Evolutionary conservation across 2,888 invertebrate genomes (phyloP), one percentile per base, ranked within the genome.

Genomic region (Watsonalla cultraria): DNA sequence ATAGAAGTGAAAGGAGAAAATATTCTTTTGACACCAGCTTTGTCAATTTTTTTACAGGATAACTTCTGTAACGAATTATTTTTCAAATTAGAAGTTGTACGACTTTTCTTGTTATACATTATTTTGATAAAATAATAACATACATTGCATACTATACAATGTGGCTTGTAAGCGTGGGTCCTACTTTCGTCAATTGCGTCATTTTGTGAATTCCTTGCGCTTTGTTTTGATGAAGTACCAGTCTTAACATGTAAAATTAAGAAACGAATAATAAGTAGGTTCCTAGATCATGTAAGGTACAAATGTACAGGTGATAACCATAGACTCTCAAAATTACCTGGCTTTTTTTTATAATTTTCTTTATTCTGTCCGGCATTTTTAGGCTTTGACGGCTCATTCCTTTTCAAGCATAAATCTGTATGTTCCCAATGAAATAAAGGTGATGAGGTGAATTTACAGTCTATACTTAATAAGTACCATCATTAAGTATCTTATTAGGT

Each of bases 1-100:
- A 76, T 72, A 69, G 67, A 74, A 55, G 72, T 69, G 45, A 74
- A 75, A 48, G 76, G 73, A 2, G 72, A 64, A 54, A 62, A 65
- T 42, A 72, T 60, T 59, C 72, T 65, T 62, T 68, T 75, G 6
- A 72, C 59, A 8, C 65, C 70, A 42, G 61, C 61, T 58, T 72
- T 73, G 51, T 72, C 70, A 54, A 56, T 58, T 13, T 59, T 58
- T 54, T 55, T 55, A 6, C 42, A 42, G 39, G 54, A 59, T 42
- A 53, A 51, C 55, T 62, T 69, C 76, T 78, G 72, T 15, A 71
- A 74, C 46, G 14, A 54, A 39, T 46, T 50, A 48, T 35, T 54
- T 47, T 39, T 51, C 34, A 39, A 14, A 47, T 8, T 13, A 5
- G 33, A 9, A 8, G 14, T 46, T 33, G 37, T 13, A 6, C n/a